phyloP scores from a whole-genome alignment of 2,113 vertebrate genomes.

The Riparia riparia region DNA sequence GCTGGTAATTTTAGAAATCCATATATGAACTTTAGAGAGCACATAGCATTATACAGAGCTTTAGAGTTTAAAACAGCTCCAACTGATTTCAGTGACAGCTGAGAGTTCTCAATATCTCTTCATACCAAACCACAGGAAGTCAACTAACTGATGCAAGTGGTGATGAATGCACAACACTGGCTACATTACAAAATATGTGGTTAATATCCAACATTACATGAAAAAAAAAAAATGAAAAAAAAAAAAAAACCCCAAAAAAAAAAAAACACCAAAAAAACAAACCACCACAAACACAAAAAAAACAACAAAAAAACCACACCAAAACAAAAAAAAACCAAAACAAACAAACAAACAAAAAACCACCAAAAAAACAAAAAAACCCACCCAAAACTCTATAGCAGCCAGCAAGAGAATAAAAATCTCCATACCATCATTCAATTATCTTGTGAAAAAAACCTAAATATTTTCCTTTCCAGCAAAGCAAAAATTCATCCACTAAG shows the following conservation, averaged over 20 bases:
- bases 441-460: background rate
- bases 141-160: background rate
- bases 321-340: background rate
- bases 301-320: background rate
- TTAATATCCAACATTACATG: background rate
- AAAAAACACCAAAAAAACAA: no score
- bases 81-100: background rate
- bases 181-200: background rate
- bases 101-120: background rate
- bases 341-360: no score
- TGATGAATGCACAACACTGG: background rate
- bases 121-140: constrained; percentile 14
- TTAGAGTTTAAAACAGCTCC: background rate
- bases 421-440: background rate
- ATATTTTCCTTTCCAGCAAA: background rate
- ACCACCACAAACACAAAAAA: no score
- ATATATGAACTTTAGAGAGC: background rate
- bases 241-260: no score
- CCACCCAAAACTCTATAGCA: background rate
- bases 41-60: rapidly evolving
- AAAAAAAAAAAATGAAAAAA: background rate
- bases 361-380: no score
- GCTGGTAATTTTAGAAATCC: background rate
- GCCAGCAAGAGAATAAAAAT: background rate
- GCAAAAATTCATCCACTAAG: background rate